Base-by-base conservation (phyloP, 2,888 invertebrate species). In the Apocheima hispidaria region DNA sequence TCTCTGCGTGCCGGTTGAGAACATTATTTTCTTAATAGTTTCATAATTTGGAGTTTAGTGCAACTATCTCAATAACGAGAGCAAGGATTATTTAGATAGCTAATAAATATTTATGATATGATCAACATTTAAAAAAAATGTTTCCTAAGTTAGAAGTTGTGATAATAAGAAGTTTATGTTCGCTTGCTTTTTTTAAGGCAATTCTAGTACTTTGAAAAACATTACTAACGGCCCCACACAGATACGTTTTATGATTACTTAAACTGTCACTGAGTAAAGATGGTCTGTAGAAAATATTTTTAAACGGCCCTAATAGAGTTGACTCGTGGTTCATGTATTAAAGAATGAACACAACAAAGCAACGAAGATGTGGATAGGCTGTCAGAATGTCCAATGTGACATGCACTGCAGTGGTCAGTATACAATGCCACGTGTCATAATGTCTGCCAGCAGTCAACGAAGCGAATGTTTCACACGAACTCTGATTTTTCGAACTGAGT, bases 371-470 rank as follows among this genome's bases (percentile, higher is more conserved):
- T 49, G 49, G 38, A 48, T 52, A 55, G 38, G 55, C 49, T 59
- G 66, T 56, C 62, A 59, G 52, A 56, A 52, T 65, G 55, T 64
- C 46, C 36, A 23, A 44, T 33, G 58, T 53, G 63, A 59, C 63
- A 51, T 54, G 60, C 62, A 53, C 9, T 14, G 60, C 43, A 62
- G 38, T 51, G 48, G 46, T 41, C 44, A 20, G 51, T 50, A 57
- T 52, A 58, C 66, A 65, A 59, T 59, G 49, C 14, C 50, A 51
- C 56, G 56, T 60, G 62, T 49, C 57, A 66, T 62, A 52, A 66
- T 69, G 68, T 67, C 59, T 54, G 65, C 23, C 23, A 4, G 44
- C 35, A 57, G 33, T 40, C 30, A 41, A 26, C 41, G 28, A 1
- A 7, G n/a, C n/a, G 43, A 6, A 12, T 12, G 4, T n/a, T n/a